Percentiles rank a stretch among this genome's conserved stretches.
Conservation (phyloP, 2,797 vertebrate species). For the Galago senegalensis region DNA sequence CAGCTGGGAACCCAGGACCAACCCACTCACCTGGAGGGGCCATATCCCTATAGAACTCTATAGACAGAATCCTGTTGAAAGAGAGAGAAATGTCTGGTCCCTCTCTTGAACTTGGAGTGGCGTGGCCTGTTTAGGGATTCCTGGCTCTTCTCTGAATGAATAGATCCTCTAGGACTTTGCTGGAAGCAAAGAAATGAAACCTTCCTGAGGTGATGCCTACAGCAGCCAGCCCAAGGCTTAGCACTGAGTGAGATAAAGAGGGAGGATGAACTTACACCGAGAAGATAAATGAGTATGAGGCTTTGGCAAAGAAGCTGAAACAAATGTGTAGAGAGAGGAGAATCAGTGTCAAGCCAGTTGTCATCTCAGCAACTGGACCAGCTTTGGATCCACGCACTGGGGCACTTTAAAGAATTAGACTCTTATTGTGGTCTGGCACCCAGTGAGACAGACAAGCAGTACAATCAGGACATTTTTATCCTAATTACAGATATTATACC, state of each 20-base stretch:
- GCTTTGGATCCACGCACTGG: background rate
- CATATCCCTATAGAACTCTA: background rate
- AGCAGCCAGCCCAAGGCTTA: background rate
- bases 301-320: background rate
- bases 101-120: background rate
- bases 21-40: background rate
- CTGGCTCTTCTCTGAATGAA: background rate
- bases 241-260: background rate
- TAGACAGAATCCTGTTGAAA: background rate
- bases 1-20: background rate
- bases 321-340: background rate
- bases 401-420: background rate
- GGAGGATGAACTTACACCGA: background rate
- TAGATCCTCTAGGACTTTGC: background rate
- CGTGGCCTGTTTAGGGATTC: background rate
- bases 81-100: background rate
- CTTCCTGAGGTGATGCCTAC: background rate
- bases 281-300: background rate
- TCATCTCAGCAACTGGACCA: background rate
- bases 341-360: background rate
- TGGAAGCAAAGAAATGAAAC: background rate
- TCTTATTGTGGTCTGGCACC: background rate
- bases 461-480: constrained; percentile 1
- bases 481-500: background rate
- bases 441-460: background rate